Conservation (phyloP, 2,797 vertebrate species). For the Catharus ustulatus region DNA sequence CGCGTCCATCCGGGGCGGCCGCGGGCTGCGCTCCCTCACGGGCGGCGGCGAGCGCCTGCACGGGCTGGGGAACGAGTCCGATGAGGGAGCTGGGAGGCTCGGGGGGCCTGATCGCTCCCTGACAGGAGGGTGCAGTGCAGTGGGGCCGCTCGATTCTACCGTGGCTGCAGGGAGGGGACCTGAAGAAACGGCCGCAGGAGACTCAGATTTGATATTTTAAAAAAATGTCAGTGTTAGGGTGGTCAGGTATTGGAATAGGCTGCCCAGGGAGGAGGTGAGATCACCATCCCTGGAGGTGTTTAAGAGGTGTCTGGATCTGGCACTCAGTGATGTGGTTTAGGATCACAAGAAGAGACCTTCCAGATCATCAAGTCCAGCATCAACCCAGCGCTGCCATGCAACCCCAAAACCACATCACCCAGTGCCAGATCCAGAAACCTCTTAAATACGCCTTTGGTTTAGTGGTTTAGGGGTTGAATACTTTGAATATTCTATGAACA, state of each 20-base stretch:
- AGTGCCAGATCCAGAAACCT: background rate
- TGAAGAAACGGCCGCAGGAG: background rate
- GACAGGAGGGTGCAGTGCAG: background rate
- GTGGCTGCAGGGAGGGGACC: no score
- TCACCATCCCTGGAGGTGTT: no score
- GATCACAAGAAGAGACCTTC: background rate
- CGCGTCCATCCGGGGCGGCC: background rate
- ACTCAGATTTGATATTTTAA: background rate
- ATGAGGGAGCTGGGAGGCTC: background rate
- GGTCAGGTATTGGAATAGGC: no score
- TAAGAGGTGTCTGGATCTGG: background rate
- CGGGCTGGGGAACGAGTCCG: no score
- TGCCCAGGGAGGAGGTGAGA: background rate
- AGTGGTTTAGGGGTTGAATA: no score
- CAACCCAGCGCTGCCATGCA: background rate
- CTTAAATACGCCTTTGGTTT: background rate
- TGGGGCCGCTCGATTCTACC: background rate
- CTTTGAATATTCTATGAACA: background rate
- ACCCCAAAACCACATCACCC: background rate
- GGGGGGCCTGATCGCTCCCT: background rate
- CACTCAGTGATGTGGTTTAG: background rate
- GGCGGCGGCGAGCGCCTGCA: no score
- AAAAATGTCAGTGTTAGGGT: no score
- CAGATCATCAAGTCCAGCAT: background rate
- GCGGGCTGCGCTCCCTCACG: no score